phyloP scores from a whole-genome alignment of 2,888 invertebrate genomes.

The Ypsolopha scabrella region DNA sequence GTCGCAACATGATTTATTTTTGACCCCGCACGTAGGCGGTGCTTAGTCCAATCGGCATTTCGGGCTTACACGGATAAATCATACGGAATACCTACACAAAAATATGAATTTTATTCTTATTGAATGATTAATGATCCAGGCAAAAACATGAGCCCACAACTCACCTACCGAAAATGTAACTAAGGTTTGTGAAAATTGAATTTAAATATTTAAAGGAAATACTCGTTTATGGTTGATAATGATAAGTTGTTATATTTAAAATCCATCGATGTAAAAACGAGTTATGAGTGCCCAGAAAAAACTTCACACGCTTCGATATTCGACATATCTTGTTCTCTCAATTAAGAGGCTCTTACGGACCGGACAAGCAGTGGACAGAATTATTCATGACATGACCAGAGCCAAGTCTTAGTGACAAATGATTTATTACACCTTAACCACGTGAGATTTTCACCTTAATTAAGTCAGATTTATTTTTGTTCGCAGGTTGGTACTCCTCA shows the following conservation, averaged over 20 bases:
- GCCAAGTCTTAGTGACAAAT: conserved; percentile 35
- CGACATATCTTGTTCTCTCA: conserved; percentile 53
- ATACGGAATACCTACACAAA: conserved; percentile 27
- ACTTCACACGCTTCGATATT: conserved; percentile 47
- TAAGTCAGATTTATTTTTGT: conserved; percentile 19
- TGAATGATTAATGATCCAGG: neutral
- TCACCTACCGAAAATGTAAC: neutral
- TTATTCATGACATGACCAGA: conserved; percentile 51
- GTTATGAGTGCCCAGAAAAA: conserved; percentile 36
- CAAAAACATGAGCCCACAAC: too few species aligned
- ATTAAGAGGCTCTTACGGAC: conserved; percentile 48
- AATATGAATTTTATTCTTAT: conserved; percentile 2
- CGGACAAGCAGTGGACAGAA: conserved; percentile 44
- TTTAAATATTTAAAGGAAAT: neutral
- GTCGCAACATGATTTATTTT: conserved; percentile 64
- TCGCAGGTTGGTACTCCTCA: conserved; percentile 16
- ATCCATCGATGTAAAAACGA: conserved; percentile 19
- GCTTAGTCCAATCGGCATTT: conserved; percentile 66
- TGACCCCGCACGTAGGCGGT: conserved; percentile 59
- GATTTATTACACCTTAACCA: conserved; percentile 18
- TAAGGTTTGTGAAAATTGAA: neutral
- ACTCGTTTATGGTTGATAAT: neutral
- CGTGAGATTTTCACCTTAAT: conserved; percentile 18
- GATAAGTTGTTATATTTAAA: conserved; percentile 21
- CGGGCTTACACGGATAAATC: conserved; percentile 50